phyloP scores from a whole-genome alignment of 1,140 invertebrate genomes.

The Ips typographus region DNA sequence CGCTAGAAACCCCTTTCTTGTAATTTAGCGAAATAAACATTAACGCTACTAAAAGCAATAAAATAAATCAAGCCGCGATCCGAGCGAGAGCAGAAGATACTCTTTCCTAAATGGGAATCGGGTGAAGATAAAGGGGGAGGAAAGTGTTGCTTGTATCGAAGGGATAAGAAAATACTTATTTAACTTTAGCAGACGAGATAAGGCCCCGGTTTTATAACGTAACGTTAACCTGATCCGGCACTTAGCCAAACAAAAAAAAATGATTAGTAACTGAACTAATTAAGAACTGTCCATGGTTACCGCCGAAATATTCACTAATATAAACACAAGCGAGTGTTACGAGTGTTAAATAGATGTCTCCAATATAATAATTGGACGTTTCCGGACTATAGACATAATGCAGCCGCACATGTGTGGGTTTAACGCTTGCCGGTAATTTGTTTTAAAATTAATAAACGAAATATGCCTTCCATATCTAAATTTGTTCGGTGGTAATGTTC shows the following conservation, averaged over 20 bases:
- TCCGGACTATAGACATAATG: conserved; percentile 36
- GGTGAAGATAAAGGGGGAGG: conserved; percentile 23
- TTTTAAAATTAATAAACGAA: conserved; percentile 34
- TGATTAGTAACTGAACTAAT: conserved; percentile 28
- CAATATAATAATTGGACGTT: conserved; percentile 38
- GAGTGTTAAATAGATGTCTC: conserved; percentile 37
- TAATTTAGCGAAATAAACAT: conserved; percentile 54
- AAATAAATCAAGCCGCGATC: conserved; percentile 51
- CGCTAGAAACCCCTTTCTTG: conserved; percentile 52
- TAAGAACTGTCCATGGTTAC: conserved; percentile 15
- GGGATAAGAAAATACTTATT: conserved; percentile 22
- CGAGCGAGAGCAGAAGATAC: conserved; percentile 40
- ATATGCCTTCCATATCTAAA: conserved; percentile 32
- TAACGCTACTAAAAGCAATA: conserved; percentile 53
- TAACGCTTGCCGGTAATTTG: conserved; percentile 31
- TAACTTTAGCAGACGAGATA: conserved; percentile 18
- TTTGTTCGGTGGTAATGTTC: conserved; percentile 9
- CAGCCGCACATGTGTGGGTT: conserved; percentile 30
- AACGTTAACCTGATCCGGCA: too few relatives aligned
- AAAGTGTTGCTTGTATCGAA: conserved; percentile 23
- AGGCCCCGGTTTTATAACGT: conserved; percentile 1
- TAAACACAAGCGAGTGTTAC: conserved; percentile 25
- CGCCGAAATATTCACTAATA: conserved; percentile 21
- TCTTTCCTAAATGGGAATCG: conserved; percentile 48
- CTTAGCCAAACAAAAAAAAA: too few relatives aligned